Base-by-base conservation (phyloP, 2,797 vertebrate genomes). In the Falco peregrinus region DNA sequence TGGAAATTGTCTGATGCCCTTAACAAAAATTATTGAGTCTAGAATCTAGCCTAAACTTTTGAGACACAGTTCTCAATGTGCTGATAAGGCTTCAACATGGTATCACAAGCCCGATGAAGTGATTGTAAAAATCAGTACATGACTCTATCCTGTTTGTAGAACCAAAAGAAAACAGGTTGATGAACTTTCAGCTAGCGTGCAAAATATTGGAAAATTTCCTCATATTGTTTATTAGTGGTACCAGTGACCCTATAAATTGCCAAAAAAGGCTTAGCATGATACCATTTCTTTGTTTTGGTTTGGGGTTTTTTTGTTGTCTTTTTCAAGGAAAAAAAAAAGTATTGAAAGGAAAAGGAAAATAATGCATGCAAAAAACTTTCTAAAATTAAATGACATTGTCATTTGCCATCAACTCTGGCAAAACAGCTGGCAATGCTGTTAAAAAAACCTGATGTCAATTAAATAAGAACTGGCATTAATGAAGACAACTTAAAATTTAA, bases 151-250 rank as follows among this genome's bases (percentile, higher is more conserved):
- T 61, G 63, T 3, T 3, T 43, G 31, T 3, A 29, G 41, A 84
- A 87, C 90, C 90, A 92, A 91, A 97, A 95, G 56, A 39, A 73
- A 95, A 95, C 63, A 75, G 91, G 43, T 18, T 47, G 70, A 81
- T 64, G 77, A 96, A 94, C 88, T 87, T 95, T 74, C 91, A 94
- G n/a, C 77, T 95, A 84, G 37, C 41, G 73, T 60, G 88, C 75
- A 96, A 83, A 95, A 92, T 57, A 93, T 9, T 86, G 80, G 80
- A 85, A 74, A 91, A 64, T 18, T 78, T 93, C 37, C 69, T 60
- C 45, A 24, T 64, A 48, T 50, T 69, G 73, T 81, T 92, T 94
- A 45, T 84, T 74, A 92, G 29, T 53, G 57, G 15, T 45, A 95
- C 41, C 80, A 84, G 48, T 74, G 57, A 95, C 43, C 50, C 50